Percentiles rank a stretch among this genome's conserved stretches.
Evolutionary conservation across 2,888 invertebrate genomes (phyloP).

Genomic region (Cenopis cana): DNA sequence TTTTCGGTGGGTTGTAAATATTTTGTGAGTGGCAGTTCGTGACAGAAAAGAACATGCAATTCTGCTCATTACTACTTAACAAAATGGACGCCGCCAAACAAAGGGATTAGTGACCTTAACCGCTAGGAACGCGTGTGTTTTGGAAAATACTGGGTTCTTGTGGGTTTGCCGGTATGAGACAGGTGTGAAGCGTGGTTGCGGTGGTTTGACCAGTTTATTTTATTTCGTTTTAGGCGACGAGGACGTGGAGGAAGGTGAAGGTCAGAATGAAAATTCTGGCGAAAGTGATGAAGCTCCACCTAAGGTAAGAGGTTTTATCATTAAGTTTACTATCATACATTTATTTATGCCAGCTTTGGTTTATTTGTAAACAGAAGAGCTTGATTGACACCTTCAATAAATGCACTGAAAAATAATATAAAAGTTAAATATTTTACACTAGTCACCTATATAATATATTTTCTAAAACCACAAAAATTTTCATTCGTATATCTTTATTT

Average conservation of each 20-base stretch:
- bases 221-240: constrained; percentile 85
- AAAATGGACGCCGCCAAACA: constrained; percentile 92
- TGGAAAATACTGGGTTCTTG: constrained; percentile 59
- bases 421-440: background rate
- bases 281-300: constrained; percentile 89
- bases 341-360: constrained; percentile 10
- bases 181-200: constrained; percentile 61
- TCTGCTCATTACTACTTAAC: constrained; percentile 89
- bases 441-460: background rate
- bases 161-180: constrained; percentile 59
- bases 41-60: constrained; percentile 87
- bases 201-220: constrained; percentile 77
- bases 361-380: constrained; percentile 42
- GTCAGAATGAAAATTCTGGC: constrained; percentile 89
- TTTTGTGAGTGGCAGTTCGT: constrained; percentile 83
- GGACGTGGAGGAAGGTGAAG: constrained; percentile 89
- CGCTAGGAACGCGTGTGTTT: constrained; percentile 75
- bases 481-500: background rate
- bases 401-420: constrained; percentile 15
- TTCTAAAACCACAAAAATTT: background rate
- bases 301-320: constrained; percentile 72
- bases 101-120: constrained; percentile 88
- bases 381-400: constrained; percentile 10
- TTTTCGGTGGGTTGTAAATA: constrained; percentile 80
- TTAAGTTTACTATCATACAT: constrained; percentile 37